phyloP scores from a whole-genome alignment of 2,888 invertebrate genomes.

The Drosophila sordidula region DNA sequence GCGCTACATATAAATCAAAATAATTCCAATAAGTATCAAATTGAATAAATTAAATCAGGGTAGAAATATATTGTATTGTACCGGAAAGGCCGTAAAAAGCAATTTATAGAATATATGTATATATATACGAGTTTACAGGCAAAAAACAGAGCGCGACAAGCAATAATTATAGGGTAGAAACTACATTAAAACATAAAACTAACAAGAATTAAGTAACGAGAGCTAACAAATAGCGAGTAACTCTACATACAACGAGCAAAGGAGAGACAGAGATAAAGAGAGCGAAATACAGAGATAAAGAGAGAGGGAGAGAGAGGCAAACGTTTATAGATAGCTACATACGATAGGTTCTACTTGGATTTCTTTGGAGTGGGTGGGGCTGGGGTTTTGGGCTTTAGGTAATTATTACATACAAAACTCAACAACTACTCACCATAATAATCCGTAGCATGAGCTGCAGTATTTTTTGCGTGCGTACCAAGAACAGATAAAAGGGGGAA shows the following conservation, averaged over 20 bases:
- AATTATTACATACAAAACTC: slow-evolving; percentile 67
- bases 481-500: slow-evolving; percentile 73
- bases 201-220: slow-evolving; percentile 33
- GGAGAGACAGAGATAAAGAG: slow-evolving; percentile 4
- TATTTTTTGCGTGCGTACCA: slow-evolving; percentile 77
- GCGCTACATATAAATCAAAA: slow-evolving; percentile 30
- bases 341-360: neutral
- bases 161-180: slow-evolving; percentile 19
- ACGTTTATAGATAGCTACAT: slow-evolving; percentile 21
- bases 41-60: slow-evolving; percentile 17
- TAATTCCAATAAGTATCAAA: slow-evolving; percentile 11
- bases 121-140: slow-evolving; percentile 14
- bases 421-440: slow-evolving; percentile 97
- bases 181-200: slow-evolving; percentile 29
- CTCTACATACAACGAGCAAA: slow-evolving; percentile 26
- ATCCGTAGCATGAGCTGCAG: slow-evolving; percentile 97
- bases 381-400: neutral
- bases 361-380: neutral
- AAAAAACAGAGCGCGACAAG: slow-evolving; percentile 9
- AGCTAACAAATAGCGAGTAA: slow-evolving; percentile 12
- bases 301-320: slow-evolving; percentile 11
- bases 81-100: slow-evolving; percentile 22
- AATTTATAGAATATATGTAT: slow-evolving; percentile 6
- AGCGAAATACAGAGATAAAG: slow-evolving; percentile 4
- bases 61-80: slow-evolving; percentile 5